Conservation (phyloP, 2,113 vertebrate genomes). For the Morone chrysops region DNA sequence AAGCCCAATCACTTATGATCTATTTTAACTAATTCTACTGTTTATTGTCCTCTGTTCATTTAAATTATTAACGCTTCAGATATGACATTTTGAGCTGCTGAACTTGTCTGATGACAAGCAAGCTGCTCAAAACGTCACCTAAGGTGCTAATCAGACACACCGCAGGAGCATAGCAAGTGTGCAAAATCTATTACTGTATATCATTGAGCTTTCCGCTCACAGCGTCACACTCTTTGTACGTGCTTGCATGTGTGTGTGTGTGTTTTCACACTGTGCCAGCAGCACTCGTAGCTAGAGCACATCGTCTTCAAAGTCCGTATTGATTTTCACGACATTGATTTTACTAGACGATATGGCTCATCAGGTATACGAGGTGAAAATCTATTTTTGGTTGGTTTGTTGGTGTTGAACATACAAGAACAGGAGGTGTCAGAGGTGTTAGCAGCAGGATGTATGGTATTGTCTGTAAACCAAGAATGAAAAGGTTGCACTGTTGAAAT, state of each 20-base stretch:
- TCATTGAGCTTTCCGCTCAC: conserved; percentile 9
- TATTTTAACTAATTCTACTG: not conserved
- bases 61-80: not conserved
- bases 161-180: conserved; percentile 12
- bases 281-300: not conserved
- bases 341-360: conserved; percentile 36
- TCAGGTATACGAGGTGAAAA: conserved; percentile 39
- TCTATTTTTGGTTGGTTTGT: conserved; percentile 37
- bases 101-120: not conserved
- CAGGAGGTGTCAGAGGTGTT: conserved; percentile 2
- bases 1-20: not conserved
- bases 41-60: not conserved
- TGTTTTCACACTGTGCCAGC: conserved; percentile 38
- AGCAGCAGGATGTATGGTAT: not conserved
- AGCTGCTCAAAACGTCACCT: conserved; percentile 20
- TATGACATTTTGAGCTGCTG: conserved; percentile 1
- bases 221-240: conserved; percentile 8
- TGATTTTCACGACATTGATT: conserved; percentile 61
- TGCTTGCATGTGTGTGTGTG: not conserved
- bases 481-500: not conserved
- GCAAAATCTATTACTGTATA: conserved; percentile 25
- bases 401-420: conserved; percentile 8
- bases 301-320: conserved; percentile 29
- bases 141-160: conserved; percentile 41
- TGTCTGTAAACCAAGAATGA: not conserved